These are phyloP conservation scores for Brachionus sp. DNA, from an alignment of 1,140 invertebrate species.

Conservation along the genomic window DNA sequence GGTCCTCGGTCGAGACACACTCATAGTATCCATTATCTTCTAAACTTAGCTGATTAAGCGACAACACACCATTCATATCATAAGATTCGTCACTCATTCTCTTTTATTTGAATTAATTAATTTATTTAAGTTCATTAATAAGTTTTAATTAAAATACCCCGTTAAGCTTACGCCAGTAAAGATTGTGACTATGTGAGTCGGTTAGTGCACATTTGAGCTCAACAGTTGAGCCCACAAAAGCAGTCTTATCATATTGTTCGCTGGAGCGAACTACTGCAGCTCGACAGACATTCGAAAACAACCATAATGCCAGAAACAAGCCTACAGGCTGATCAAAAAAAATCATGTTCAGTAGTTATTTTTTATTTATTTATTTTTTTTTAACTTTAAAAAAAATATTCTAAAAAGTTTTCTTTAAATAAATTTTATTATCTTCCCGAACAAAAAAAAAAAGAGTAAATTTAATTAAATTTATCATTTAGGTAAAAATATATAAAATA, in stretches of 20 bases:
- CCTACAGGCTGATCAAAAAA: not conserved
- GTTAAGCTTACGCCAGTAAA: not conserved
- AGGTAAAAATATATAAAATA: not conserved
- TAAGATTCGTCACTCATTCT: not conserved
- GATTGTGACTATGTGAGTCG: not conserved
- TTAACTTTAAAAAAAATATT: not conserved
- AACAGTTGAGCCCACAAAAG: not conserved
- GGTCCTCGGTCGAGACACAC: not conserved
- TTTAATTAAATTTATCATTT: constrained; percentile 18
- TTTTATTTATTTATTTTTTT: not conserved
- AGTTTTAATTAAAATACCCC: not conserved
- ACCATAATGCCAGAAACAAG: not conserved
- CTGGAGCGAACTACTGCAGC: not conserved
- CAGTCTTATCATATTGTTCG: not conserved
- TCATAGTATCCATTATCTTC: constrained; percentile 10
- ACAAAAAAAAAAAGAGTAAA: not conserved
- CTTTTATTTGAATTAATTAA: not conserved
- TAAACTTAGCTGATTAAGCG: not conserved
- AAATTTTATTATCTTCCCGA: not conserved
- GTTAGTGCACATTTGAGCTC: not conserved
- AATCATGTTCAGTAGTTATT: not conserved
- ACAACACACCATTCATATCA: not conserved
- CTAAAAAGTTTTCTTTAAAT: not conserved
- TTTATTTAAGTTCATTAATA: not conserved
- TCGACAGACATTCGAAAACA: not conserved